phyloP scores from a whole-genome alignment of 2,888 invertebrate species.

The Abscondita cerata region DNA sequence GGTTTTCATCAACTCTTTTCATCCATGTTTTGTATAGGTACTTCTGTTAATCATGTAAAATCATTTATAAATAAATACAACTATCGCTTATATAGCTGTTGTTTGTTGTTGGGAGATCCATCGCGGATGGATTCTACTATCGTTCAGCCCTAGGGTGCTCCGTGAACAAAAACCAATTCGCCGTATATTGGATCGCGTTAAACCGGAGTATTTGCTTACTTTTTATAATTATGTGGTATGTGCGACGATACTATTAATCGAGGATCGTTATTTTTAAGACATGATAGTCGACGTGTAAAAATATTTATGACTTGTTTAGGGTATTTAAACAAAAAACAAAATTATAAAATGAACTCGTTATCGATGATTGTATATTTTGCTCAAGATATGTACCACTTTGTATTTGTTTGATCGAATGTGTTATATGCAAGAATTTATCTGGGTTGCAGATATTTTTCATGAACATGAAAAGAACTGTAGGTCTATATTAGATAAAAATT shows the following conservation, averaged over 20 bases:
- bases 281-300: constrained; percentile 48
- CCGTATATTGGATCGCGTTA: constrained; percentile 35
- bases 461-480: constrained; percentile 58
- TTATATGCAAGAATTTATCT: constrained; percentile 47
- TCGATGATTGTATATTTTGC: constrained; percentile 55
- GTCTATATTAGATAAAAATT: constrained; percentile 60
- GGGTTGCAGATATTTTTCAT: constrained; percentile 55
- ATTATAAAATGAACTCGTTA: constrained; percentile 52
- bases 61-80: constrained; percentile 51
- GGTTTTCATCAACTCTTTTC: constrained; percentile 35
- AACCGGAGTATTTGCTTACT: constrained; percentile 55
- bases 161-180: constrained; percentile 33
- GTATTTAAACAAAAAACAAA: constrained; percentile 44
- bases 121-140: constrained; percentile 31
- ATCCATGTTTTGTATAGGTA: constrained; percentile 49
- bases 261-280: constrained; percentile 58
- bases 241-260: constrained; percentile 50
- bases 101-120: constrained; percentile 48
- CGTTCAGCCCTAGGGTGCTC: constrained; percentile 35
- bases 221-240: constrained; percentile 56
- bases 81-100: constrained; percentile 49
- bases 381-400: constrained; percentile 53
- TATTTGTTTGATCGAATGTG: constrained; percentile 49
- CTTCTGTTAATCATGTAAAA: constrained; percentile 50
- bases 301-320: constrained; percentile 54